A percentile compares a stretch with the other conserved stretches of the same genome.
Evolutionary conservation across 1,140 invertebrate species (phyloP).

Genomic region (Venturia canescens): DNA sequence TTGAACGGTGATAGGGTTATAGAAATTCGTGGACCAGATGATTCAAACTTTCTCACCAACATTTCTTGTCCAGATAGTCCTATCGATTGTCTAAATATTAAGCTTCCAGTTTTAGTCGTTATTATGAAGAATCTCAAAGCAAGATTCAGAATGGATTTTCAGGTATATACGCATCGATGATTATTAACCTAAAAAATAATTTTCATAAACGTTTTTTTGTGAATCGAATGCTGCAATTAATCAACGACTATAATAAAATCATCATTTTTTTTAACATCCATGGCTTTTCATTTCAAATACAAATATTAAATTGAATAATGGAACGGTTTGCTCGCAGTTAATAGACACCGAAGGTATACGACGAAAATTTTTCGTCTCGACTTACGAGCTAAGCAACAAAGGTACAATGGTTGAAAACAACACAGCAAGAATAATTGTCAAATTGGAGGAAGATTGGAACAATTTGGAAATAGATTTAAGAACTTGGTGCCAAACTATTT

Average conservation of each 20-base stretch:
- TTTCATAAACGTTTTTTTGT: too few relatives aligned
- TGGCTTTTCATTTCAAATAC: background rate
- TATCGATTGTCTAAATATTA: constrained; percentile 46
- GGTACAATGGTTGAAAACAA: constrained; percentile 27
- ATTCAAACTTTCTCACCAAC: constrained; percentile 51
- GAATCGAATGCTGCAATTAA: too few relatives aligned
- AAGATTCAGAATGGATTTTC: constrained; percentile 55
- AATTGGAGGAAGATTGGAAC: constrained; percentile 56
- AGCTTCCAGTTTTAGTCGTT: constrained; percentile 56
- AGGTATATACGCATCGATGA: constrained; percentile 44
- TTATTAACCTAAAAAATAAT: background rate
- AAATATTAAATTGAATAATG: background rate
- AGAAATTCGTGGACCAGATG: constrained; percentile 55
- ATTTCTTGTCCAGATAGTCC: constrained; percentile 56
- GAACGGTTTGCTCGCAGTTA: constrained; percentile 44
- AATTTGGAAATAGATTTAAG: constrained; percentile 54
- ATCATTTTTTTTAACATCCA: too few relatives aligned
- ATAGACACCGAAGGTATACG: constrained; percentile 50
- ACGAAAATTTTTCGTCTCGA: constrained; percentile 54
- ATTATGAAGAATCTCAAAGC: constrained; percentile 55
- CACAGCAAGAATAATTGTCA: constrained; percentile 39
- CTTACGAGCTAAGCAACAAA: constrained; percentile 45
- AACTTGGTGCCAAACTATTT: constrained; percentile 44
- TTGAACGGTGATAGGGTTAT: constrained; percentile 58
- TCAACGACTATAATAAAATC: too few relatives aligned